Evolutionary conservation across 2,888 invertebrate genomes (phyloP), one percentile per base, ranked within the genome.

Genomic region (Xanthia icteritia): DNA sequence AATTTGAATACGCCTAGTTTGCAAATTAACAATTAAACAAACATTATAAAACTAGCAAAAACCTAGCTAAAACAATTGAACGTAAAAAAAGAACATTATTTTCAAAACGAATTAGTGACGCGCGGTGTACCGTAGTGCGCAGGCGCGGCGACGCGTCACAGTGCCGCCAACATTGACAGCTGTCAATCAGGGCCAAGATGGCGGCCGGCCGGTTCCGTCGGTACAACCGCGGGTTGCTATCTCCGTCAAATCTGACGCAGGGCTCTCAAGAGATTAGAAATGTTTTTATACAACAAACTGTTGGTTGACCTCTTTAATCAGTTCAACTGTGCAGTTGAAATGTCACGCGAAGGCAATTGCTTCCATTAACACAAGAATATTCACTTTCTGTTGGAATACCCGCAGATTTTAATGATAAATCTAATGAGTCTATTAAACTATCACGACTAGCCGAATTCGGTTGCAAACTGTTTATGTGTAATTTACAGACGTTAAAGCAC

Each of bases 171-270:
- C 95, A 95, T 95, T 96, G 96, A 96, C 96, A 96, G 95, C 96
- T 96, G 96, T 96, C 96, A 96, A 96, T 96, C 96, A 96, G 94
- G 93, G 94, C 92, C 95, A 96, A 96, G 92, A 96, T 96, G 96
- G 96, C 96, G 89, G 95, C 94, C 87, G 89, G 94, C 96, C 96
- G 95, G 96, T 95, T 94, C 91, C 88, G 89, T 79, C 81, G 82
- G 91, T 91, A 88, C 88, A 89, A 91, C 90, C 92, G 78, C 88
- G 89, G 85, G 83, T 83, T 86, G 86, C 89, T 92, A 92, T 92
- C 92, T 92, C 86, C 92, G 91, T 92, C 92, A 92, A 93, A 93
- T 93, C 93, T 92, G 90, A 91, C 90, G 77, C 89, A 86, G 88
- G 88, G 88, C 88, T 88, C 88, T 88, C 86, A 86, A 84, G 84